A percentile compares a stretch with the other conserved stretches of the same genome.
Evolutionary conservation across 2,888 invertebrate genomes (phyloP).

Genomic region (Isotomurus palustris): DNA sequence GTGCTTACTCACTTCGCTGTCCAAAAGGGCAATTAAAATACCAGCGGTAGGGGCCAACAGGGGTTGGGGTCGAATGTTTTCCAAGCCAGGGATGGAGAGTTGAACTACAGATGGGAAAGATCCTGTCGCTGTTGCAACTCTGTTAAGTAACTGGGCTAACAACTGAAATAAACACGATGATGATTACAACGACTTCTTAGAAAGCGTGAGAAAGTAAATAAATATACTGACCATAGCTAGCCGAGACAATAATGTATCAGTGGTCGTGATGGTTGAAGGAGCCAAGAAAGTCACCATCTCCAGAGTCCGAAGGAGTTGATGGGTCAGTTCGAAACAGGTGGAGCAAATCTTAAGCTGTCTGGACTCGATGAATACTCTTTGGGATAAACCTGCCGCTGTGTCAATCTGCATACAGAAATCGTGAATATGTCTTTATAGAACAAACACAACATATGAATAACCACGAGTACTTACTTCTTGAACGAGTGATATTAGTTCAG

Average conservation of each 20-base stretch:
- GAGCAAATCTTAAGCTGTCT: slow-evolving; percentile 75
- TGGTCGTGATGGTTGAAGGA: slow-evolving; percentile 63
- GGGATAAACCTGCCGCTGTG: slow-evolving; percentile 58
- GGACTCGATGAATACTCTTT: slow-evolving; percentile 62
- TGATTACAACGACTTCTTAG: background rate
- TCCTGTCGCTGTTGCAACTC: slow-evolving; percentile 68
- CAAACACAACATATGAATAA: background rate
- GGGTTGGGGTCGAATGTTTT: slow-evolving; percentile 64
- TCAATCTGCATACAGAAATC: slow-evolving; percentile 55
- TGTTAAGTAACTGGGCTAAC: slow-evolving; percentile 72
- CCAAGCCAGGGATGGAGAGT: slow-evolving; percentile 60
- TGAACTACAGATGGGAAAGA: slow-evolving; percentile 63
- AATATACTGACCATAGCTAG: slow-evolving; percentile 58
- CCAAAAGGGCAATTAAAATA: slow-evolving; percentile 59
- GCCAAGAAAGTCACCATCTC: slow-evolving; percentile 71
- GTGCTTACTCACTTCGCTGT: too few species aligned
- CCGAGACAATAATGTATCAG: slow-evolving; percentile 67
- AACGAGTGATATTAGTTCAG: slow-evolving; percentile 77
- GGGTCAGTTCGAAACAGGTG: slow-evolving; percentile 76
- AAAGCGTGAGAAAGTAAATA: background rate
- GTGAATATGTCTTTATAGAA: background rate
- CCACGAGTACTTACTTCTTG: slow-evolving; percentile 62
- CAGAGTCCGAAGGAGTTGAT: slow-evolving; percentile 69
- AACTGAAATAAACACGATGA: slow-evolving; percentile 54
- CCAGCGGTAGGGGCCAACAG: slow-evolving; percentile 63